phyloP scores from a whole-genome alignment of 2,113 vertebrate genomes.

The Ptilorrhoa leucosticta region DNA sequence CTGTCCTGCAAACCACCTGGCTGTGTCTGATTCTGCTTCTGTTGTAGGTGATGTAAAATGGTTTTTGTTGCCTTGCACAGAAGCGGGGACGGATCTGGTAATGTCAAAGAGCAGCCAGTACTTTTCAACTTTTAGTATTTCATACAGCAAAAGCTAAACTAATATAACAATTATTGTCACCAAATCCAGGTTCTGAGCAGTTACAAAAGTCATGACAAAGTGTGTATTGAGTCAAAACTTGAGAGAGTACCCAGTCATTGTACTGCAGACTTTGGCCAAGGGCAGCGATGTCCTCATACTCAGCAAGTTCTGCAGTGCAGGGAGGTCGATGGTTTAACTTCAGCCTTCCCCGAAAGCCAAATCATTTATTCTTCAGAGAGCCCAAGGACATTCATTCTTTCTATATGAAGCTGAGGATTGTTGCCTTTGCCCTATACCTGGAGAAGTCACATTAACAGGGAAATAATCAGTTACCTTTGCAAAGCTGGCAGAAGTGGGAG shows the following conservation, averaged over 20 bases:
- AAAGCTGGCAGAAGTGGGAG: not conserved
- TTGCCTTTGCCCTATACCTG: not conserved
- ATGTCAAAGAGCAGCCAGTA: not conserved
- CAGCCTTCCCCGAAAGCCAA: not conserved
- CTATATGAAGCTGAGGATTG: not conserved
- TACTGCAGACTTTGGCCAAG: not conserved
- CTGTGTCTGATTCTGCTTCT: not conserved
- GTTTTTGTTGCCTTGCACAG: not conserved
- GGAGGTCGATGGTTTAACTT: not conserved
- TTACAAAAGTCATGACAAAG: not conserved
- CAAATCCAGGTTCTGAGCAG: not conserved
- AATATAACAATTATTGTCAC: not conserved
- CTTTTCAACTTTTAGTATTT: not conserved
- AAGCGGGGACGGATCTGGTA: not conserved
- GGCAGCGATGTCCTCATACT: not conserved
- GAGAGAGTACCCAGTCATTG: not conserved
- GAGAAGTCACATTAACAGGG: not conserved
- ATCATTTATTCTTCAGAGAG: not conserved
- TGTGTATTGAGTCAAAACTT: not conserved
- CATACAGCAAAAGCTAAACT: not conserved
- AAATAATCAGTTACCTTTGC: not conserved
- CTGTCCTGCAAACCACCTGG: not conserved
- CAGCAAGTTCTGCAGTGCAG: not conserved
- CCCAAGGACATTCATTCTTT: not conserved
- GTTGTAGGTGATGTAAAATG: not conserved